phyloP scores from a whole-genome alignment of 2,113 vertebrate species.

The Gasterosteus aculeatus region DNA sequence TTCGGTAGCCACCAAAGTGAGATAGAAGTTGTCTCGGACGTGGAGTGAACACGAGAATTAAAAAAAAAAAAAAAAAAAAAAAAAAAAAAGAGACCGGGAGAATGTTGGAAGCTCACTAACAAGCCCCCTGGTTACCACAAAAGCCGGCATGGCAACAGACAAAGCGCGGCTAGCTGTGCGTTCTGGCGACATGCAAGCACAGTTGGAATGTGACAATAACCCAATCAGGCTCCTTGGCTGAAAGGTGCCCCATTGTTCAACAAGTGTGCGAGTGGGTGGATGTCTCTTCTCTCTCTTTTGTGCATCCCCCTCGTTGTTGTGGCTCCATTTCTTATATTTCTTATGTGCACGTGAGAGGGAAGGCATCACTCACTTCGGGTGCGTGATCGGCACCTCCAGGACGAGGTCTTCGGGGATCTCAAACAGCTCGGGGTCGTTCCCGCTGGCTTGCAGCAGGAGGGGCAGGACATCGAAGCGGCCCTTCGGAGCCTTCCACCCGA shows the following conservation, averaged over 20 bases:
- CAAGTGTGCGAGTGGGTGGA: conserved; percentile 40
- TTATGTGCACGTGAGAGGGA: conserved; percentile 2
- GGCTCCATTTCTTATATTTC: conserved; percentile 9
- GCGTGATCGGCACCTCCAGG: conserved; percentile 93
- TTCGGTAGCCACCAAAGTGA: background rate
- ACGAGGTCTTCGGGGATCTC: conserved; percentile 94
- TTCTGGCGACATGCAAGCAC: conserved; percentile 43
- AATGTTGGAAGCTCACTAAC: conserved; percentile 32
- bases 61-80: background rate
- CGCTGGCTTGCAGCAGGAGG: conserved; percentile 93
- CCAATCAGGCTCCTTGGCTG: conserved; percentile 50
- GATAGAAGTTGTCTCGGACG: conserved; percentile 19
- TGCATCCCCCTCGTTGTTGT: conserved; percentile 9
- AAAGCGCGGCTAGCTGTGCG: conserved; percentile 34
- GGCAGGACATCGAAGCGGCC: conserved; percentile 94
- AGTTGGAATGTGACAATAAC: conserved; percentile 43
- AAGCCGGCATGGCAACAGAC: conserved; percentile 52
- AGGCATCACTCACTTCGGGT: conserved; percentile 90
- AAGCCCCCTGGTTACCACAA: conserved; percentile 55
- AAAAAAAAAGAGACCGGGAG: background rate
- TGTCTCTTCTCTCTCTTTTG: background rate
- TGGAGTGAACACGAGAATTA: conserved; percentile 12
- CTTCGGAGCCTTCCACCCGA: conserved; percentile 93
- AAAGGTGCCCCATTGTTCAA: conserved; percentile 47
- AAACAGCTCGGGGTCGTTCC: conserved; percentile 95